Base-by-base conservation (phyloP, 35 echinoderm and acorn worm genomes). In the Anneissia japonica region DNA sequence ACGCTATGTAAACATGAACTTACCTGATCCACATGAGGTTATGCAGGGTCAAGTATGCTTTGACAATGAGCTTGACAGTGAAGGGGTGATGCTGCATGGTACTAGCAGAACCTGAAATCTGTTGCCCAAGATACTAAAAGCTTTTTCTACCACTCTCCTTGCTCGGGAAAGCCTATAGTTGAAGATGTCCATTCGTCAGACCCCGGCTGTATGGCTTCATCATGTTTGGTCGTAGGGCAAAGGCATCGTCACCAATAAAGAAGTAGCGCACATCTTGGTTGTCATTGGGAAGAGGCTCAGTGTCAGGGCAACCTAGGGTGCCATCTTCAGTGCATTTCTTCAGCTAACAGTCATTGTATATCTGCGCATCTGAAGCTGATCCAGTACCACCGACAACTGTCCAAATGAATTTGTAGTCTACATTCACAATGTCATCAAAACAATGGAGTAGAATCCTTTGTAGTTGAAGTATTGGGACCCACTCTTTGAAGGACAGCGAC, bases 391-490 rank as follows among this genome's bases (percentile, higher is more conserved):
- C 86, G 31, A 88, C 35, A 88, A 81, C 76, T 17, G 39, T 0
- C n/a, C 40, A 88, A 36, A 88, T 46, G 77, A 88, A 88, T 46
- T 81, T 88, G 40, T 75, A 73, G 79, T 87, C 86, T n/a, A 46
- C 75, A 45, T 64, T 26, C 30, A 87, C 79, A 32, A 76, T 76
- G 46, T 80, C 33, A 38, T 37, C 2, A 93, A 55, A 13, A 93
- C 45, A 19, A 89, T 39, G 14, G 87, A 93, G 82, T 84, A 93
- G 39, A 89, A 89, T 3, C 76, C 75, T 35, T 89, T 93, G 56
- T 93, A 89, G 76, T 93, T 93, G 55, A 51, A 86, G 76, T 89
- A 93, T 7, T 30, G 23, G 39, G 78, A 90, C 5, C 84, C 92
- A 72, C 76, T 90, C n/a, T 73, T 79, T 31, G 83, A 79, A 46